Evolutionary conservation across 2,888 invertebrate genomes (phyloP), one percentile per base, ranked within the genome.

Genomic region (Orthosia cruda): DNA sequence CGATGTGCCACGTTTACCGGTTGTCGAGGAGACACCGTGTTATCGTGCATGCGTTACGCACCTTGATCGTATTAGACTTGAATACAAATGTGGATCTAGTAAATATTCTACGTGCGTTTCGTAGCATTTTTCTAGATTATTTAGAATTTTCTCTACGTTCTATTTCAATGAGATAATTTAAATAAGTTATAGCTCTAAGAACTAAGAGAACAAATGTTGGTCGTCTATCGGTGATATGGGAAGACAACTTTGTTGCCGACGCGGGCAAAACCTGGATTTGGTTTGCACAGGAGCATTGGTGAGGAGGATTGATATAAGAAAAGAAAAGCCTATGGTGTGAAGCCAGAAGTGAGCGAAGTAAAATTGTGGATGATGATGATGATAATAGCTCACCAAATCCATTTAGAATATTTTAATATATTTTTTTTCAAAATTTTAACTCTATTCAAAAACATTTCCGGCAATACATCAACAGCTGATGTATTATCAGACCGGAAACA

Each of bases 61-160:
- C 68, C 61, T 61, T 65, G 52, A 18, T 26, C 54, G 50, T 20
- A 16, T 20, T 18, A n/a, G 16, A 47, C 52, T 61, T 68, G 80
- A 83, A 80, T 83, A 78, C 52, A 49, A 71, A 80, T 83, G 20
- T 47, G 20, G 40, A 16, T 32, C 20, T 15, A 20, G 55, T 68
- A n/a, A 57, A 66, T 76, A 81, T 82, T 82, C 47, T 32, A 45
- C 11, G 13, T 68, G 52, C 15, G 13, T 52, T 55, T 49, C 47
- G 4, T 11, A 61, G 45, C 18, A 82, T 69, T 62, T 69, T 69
- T 23, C 20, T 40, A 12, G 12, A 32, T 63, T 47, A 52, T 80
- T 40, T 47, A 16, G 26, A 52, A 26, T 65, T 50, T 58, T 55
- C 23, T 26, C 12, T 64, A 20, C 12, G 26, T 71, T 55, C 26